Evolutionary conservation across 2,797 vertebrate species (phyloP).

Genomic region (Sarcophilus harrisii): DNA sequence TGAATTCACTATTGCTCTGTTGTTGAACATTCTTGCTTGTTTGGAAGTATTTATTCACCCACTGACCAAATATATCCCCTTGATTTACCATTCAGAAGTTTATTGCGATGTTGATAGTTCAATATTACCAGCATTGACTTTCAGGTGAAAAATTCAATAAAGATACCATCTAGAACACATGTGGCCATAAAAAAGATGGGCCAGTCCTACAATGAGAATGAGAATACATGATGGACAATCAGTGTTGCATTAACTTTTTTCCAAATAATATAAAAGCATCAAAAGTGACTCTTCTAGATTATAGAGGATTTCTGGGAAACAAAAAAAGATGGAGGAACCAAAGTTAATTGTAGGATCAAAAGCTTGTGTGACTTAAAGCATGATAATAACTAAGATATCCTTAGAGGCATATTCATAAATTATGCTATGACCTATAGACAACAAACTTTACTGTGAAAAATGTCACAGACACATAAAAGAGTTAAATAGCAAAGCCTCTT

Average conservation of each 20-base stretch:
- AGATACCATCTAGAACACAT: neutral
- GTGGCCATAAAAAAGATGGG: neutral
- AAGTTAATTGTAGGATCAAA: neutral
- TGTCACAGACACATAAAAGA: too few relatives aligned
- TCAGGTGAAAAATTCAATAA: neutral
- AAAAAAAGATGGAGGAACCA: neutral
- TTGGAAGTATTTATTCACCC: neutral
- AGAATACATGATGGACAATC: neutral
- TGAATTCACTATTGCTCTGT: neutral
- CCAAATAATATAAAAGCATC: neutral
- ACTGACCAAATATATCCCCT: fast-evolving
- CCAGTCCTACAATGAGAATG: neutral
- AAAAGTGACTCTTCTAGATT: neutral
- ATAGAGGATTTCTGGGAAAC: neutral
- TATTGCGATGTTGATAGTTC: neutral
- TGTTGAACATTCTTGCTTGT: neutral
- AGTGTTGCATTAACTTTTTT: neutral
- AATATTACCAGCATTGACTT: neutral
- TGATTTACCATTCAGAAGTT: neutral
- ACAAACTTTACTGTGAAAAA: neutral
- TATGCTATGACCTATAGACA: neutral
- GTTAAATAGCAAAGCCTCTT: neutral
- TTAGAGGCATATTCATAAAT: neutral
- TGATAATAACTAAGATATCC: neutral
- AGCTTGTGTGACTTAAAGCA: neutral